A percentile compares a stretch with the other conserved stretches of the same genome.
Evolutionary conservation across 1,140 invertebrate genomes (phyloP).

Genomic region (Polypedilum vanderplanki): DNA sequence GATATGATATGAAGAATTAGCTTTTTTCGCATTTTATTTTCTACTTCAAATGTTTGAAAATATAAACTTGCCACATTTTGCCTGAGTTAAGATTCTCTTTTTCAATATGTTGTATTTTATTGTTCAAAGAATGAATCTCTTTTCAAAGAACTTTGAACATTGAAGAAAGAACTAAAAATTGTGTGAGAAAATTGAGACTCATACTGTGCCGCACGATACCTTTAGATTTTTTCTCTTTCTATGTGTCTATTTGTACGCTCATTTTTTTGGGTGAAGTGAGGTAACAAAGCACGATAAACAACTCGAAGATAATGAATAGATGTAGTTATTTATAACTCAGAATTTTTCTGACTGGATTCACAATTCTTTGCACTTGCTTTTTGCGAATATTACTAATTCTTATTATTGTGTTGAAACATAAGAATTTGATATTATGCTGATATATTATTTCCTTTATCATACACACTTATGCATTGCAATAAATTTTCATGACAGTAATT

Average conservation of each 20-base stretch:
- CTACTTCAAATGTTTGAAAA: neutral
- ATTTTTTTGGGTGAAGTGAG: neutral
- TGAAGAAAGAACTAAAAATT: neutral
- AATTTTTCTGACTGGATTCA: neutral
- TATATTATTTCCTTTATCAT: neutral
- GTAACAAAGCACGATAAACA: neutral
- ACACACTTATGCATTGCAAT: no score
- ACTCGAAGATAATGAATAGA: neutral
- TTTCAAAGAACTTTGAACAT: neutral
- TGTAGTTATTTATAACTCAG: conserved; percentile 10
- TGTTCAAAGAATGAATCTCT: neutral
- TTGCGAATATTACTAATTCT: no score
- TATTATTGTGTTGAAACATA: neutral
- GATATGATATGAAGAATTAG: conserved; percentile 7
- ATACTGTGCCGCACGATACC: neutral
- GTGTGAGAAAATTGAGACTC: conserved; percentile 8
- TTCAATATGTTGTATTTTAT: neutral
- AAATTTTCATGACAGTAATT: no score
- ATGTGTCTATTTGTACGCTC: no score
- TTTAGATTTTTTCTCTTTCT: neutral
- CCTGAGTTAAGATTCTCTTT: neutral
- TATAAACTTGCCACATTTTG: neutral
- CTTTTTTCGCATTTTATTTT: neutral
- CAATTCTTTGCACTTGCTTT: neutral
- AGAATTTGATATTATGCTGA: neutral